phyloP scores from a whole-genome alignment of 2,113 vertebrate species.

The Anas platyrhynchos region DNA sequence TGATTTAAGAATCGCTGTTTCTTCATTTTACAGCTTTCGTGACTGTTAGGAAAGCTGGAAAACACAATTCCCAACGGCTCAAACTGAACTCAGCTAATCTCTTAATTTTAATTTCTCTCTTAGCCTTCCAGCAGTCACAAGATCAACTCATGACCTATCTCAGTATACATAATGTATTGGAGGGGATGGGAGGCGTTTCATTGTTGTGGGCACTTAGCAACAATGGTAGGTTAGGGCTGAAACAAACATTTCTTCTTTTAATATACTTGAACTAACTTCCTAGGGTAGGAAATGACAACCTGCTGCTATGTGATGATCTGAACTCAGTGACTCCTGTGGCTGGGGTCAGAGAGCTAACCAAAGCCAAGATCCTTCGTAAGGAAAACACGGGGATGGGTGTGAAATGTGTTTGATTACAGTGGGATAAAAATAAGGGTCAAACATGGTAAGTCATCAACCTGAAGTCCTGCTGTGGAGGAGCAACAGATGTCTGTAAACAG shows the following conservation, averaged over 20 bases:
- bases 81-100: conserved; percentile 18
- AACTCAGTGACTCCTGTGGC: background rate
- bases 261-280: conserved; percentile 50
- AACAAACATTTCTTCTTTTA: background rate
- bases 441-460: conserved; percentile 1
- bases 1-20: background rate
- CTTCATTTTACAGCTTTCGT: conserved; percentile 2
- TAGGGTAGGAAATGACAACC: conserved; percentile 40
- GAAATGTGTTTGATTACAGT: conserved; percentile 19
- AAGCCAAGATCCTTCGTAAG: background rate
- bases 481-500: conserved; percentile 21
- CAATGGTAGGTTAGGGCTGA: background rate
- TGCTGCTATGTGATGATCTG: conserved; percentile 31
- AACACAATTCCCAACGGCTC: conserved; percentile 25
- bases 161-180: conserved; percentile 38
- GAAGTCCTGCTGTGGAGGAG: conserved; percentile 19
- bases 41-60: conserved; percentile 28
- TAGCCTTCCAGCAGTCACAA: conserved; percentile 63
- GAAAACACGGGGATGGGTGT: background rate
- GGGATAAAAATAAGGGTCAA: conserved; percentile 52
- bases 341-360: conserved; percentile 14
- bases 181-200: conserved; percentile 12
- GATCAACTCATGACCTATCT: conserved; percentile 54
- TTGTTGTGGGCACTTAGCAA: conserved; percentile 37
- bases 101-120: conserved; percentile 42